These are phyloP conservation scores for Altica lythri DNA, from an alignment of 2,888 invertebrate species.

Conservation along the genomic window DNA sequence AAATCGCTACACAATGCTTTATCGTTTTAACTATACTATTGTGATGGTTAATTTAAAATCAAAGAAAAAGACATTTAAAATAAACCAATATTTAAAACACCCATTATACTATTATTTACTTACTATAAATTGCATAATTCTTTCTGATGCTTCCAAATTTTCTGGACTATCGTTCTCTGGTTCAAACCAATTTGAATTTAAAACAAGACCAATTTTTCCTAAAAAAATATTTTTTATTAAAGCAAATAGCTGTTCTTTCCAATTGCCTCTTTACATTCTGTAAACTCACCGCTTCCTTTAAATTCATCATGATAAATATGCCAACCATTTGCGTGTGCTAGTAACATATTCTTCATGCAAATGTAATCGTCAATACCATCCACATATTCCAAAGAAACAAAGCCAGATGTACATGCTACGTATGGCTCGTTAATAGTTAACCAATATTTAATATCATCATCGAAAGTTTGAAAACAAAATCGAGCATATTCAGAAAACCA, in stretches of 20 bases:
- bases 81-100: background rate
- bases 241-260: too few relatives aligned
- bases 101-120: background rate
- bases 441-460: conserved; percentile 6
- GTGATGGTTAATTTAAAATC: too few relatives aligned
- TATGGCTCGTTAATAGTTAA: conserved; percentile 19
- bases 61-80: too few relatives aligned
- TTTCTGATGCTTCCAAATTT: conserved; percentile 60
- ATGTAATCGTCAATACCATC: conserved; percentile 66
- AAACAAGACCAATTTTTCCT: conserved; percentile 32
- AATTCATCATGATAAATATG: conserved; percentile 64
- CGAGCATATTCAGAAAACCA: conserved; percentile 11
- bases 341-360: conserved; percentile 65
- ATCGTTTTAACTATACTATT: too few relatives aligned
- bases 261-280: too few relatives aligned
- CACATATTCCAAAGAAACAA: conserved; percentile 59
- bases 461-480: conserved; percentile 14
- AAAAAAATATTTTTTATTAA: background rate
- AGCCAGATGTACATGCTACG: conserved; percentile 48
- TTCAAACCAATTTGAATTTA: conserved; percentile 66
- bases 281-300: conserved; percentile 49
- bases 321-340: conserved; percentile 69
- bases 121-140: conserved; percentile 57
- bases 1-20: too few relatives aligned
- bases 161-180: conserved; percentile 61